Evolutionary conservation across 2,113 vertebrate genomes (phyloP).

Genomic region (Canis aureus): DNA sequence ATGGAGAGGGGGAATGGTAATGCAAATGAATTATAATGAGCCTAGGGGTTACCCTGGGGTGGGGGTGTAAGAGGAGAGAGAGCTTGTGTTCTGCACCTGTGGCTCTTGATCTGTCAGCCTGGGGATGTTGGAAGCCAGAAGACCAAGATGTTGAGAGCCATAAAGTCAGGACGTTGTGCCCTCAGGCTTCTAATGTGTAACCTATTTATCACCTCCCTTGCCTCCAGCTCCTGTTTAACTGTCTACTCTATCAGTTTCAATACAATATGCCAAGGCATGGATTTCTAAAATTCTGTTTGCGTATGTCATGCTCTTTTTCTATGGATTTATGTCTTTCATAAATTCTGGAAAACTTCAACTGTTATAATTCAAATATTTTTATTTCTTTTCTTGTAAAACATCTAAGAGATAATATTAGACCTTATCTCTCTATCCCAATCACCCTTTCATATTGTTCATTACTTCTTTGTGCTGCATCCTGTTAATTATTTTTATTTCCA

Average conservation of each 20-base stretch:
- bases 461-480: not conserved
- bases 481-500: not conserved
- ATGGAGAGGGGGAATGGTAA: not conserved
- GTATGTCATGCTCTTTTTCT: not conserved
- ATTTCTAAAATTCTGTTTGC: not conserved
- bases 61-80: no score
- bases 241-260: not conserved
- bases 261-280: not conserved
- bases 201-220: no score
- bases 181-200: no score
- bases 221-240: no score
- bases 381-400: not conserved
- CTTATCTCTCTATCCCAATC: not conserved
- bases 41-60: no score
- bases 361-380: not conserved
- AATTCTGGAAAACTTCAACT: not conserved
- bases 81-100: no score
- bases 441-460: not conserved
- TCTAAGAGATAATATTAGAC: not conserved
- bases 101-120: not conserved
- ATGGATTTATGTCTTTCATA: not conserved
- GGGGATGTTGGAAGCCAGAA: not conserved
- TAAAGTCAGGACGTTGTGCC: not conserved
- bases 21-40: not conserved
- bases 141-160: not conserved